phyloP scores from a whole-genome alignment of 2,113 vertebrate species.

The Loxodonta africana region DNA sequence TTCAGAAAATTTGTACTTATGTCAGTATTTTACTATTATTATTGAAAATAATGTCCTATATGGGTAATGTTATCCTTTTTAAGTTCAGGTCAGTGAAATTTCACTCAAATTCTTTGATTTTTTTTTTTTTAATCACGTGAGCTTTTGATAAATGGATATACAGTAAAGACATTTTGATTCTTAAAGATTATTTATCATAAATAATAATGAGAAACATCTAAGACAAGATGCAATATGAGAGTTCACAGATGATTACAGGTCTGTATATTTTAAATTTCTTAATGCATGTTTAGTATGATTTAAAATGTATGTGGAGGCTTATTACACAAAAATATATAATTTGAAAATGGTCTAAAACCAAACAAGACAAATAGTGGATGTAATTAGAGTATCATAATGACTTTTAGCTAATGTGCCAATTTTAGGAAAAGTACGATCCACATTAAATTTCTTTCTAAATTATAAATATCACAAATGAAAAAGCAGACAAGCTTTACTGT shows the following conservation, averaged over 20 bases:
- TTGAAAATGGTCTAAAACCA: conserved; percentile 66
- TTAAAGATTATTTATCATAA: not conserved
- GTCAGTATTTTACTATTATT: not conserved
- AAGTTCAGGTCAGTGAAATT: not conserved
- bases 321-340: conserved; percentile 60
- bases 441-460: conserved; percentile 68
- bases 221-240: conserved; percentile 8
- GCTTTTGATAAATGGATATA: not conserved
- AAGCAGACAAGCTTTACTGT: conserved; percentile 69
- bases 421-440: conserved; percentile 74
- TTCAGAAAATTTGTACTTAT: not conserved
- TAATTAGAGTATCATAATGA: conserved; percentile 46
- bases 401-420: conserved; percentile 63
- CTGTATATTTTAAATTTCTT: conserved; percentile 39
- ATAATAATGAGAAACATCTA: conserved; percentile 31
- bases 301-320: not conserved
- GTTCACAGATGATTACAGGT: not conserved
- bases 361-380: conserved; percentile 57
- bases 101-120: conserved; percentile 12
- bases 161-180: not conserved
- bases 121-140: not conserved
- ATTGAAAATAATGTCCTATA: not conserved
- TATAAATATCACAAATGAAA: conserved; percentile 79
- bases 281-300: not conserved
- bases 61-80: not conserved